These are phyloP conservation scores for Ceuthmochares aereus DNA, from an alignment of 2,113 vertebrate genomes.

Conservation along the genomic window DNA sequence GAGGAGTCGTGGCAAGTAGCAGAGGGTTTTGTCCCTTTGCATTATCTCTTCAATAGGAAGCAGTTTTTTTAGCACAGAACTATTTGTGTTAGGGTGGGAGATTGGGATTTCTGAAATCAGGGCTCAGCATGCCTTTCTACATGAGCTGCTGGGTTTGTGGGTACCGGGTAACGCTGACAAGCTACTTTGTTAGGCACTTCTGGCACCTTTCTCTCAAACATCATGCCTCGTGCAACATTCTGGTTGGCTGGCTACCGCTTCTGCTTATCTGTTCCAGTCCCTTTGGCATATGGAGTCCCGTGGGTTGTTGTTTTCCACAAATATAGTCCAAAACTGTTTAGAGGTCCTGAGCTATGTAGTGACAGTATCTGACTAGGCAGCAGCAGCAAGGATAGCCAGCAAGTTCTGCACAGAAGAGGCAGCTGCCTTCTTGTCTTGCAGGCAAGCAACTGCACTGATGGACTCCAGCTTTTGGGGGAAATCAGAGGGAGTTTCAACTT, in stretches of 20 bases:
- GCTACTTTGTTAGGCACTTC: neutral
- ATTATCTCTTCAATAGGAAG: neutral
- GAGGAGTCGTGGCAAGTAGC: neutral
- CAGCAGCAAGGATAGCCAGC: neutral
- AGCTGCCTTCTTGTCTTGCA: neutral
- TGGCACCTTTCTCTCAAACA: neutral
- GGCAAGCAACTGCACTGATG: neutral
- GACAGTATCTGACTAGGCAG: neutral
- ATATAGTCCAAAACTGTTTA: neutral
- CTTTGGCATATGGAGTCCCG: neutral
- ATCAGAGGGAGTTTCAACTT: neutral
- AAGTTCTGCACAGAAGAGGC: neutral
- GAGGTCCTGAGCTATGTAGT: neutral
- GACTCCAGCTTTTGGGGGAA: neutral
- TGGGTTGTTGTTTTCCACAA: neutral
- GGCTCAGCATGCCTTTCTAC: neutral
- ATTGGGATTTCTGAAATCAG: neutral
- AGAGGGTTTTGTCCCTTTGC: neutral
- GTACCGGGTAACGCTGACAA: neutral
- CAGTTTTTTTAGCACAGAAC: neutral
- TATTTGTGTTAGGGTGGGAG: neutral
- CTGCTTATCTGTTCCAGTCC: neutral
- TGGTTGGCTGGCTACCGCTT: neutral
- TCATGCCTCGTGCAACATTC: accelerated
- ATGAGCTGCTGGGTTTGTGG: neutral